Evolutionary conservation across 1,140 invertebrate genomes (phyloP).

Genomic region (Diachasmimorpha longicaudata): DNA sequence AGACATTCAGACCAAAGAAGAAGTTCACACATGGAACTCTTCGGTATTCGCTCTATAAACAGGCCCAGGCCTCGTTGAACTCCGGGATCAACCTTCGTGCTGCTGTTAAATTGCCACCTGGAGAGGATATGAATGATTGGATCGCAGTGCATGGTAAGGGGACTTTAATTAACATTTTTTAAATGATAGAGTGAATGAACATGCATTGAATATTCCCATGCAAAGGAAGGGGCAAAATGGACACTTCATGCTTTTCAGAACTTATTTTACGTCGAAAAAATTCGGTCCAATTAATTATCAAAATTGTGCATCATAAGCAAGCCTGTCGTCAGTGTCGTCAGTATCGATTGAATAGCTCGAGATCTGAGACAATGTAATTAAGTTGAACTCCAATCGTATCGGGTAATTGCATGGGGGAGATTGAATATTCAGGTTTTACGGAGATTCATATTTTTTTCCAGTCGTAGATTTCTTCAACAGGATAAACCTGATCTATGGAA

Average conservation of each 20-base stretch:
- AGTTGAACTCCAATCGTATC: no score
- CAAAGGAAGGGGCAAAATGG: no score
- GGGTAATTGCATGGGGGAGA: no score
- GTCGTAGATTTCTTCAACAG: conserved; percentile 97
- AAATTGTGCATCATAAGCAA: no score
- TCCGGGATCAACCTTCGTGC: conserved; percentile 90
- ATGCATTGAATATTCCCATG: neutral
- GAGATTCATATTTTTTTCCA: conserved; percentile 59
- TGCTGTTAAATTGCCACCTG: conserved; percentile 84
- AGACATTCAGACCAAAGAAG: conserved; percentile 92
- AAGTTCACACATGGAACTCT: conserved; percentile 90
- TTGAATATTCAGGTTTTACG: no score
- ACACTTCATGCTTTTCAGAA: no score
- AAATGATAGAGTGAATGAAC: no score
- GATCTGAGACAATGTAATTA: no score
- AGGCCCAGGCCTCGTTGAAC: conserved; percentile 90
- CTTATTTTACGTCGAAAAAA: no score
- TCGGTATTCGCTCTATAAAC: conserved; percentile 90
- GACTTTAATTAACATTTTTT: neutral
- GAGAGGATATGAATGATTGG: conserved; percentile 93
- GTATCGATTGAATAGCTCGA: no score
- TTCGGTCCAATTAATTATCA: no score
- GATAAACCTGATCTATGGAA: conserved; percentile 93
- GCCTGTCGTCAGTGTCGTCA: no score
- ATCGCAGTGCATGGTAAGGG: conserved; percentile 88